Evolutionary conservation across 2,113 vertebrate genomes (phyloP), one percentile per base, ranked within the genome.

Genomic region (Oxyruncus cristatus): DNA sequence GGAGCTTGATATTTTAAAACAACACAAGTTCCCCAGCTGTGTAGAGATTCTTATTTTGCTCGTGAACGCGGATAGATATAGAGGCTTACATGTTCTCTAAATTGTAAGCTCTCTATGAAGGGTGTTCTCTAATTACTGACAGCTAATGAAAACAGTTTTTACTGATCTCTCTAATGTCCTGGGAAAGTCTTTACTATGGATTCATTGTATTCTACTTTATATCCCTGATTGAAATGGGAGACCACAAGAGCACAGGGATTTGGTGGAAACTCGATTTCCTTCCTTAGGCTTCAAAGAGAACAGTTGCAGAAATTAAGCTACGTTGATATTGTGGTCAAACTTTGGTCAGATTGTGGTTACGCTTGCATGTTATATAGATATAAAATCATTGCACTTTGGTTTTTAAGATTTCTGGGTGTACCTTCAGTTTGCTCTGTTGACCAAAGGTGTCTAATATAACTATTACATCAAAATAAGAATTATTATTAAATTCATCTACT

Each of bases 91-190:
- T 37, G 92, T 88, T 97, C 95, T 92, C 91, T 82, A 97, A 97
- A 96, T 87, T 92, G 86, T 95, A 98, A 97, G 96, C 93, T 95
- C 95, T 88, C 93, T 95, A 95, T 92, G 93, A 98, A 95, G 91
- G 66, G 91, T 97, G 93, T 96, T 95, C 84, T 96, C 98, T 98
- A 98, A 98, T 98, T 98, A 98, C 80, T 96, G 95, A 96, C 88
- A 95, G 96, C 79, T 97, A 97, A 97, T 91, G 92, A 92, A 97
- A 96, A 95, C 88, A 89, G 91, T 96, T 96, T 95, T 93, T 92
- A 93, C 84, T 96, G 96, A 96, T 97, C 83, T 95, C 76, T 91
- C 68, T 81, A 96, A 92, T 81, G 92, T 85, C 92, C 92, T 95
- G 82, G 89, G 83, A 98, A 96, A 97, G 87, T 92, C 92, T 88